Evolutionary conservation across 1,140 invertebrate species (phyloP).

Genomic region (Phymastichus coffea): DNA sequence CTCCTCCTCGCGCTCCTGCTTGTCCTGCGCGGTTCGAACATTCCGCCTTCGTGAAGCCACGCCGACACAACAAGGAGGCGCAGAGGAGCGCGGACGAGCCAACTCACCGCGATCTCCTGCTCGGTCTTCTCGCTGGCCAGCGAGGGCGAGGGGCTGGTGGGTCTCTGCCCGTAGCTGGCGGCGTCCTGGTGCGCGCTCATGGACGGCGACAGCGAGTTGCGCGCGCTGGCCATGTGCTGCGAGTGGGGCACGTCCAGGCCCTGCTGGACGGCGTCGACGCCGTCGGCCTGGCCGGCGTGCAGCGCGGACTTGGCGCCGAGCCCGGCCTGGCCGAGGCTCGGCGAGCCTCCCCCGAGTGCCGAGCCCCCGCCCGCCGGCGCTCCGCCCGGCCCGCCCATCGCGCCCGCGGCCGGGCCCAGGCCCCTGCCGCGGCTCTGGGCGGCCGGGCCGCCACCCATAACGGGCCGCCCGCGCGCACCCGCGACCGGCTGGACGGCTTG

Average conservation of each 20-base stretch:
- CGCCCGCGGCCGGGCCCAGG: conserved; percentile 36
- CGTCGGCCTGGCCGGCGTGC: conserved; percentile 31
- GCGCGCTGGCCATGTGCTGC: conserved; percentile 52
- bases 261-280: conserved; percentile 31
- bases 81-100: not conserved
- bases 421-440: conserved; percentile 34
- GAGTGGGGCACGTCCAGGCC: conserved; percentile 56
- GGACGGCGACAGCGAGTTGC: conserved; percentile 64
- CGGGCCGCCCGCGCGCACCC: conserved; percentile 42
- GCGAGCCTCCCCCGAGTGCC: conserved; percentile 42
- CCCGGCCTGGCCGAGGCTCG: conserved; percentile 46
- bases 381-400: conserved; percentile 48
- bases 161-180: conserved; percentile 66
- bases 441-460: conserved; percentile 37
- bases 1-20: conserved; percentile 87
- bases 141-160: conserved; percentile 81
- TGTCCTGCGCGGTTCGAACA: conserved; percentile 72
- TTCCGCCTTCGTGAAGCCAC: too few species aligned
- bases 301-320: conserved; percentile 44
- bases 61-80: not conserved
- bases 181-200: conserved; percentile 67
- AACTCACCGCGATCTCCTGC: conserved; percentile 61
- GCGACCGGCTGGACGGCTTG: conserved; percentile 61
- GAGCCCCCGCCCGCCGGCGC: conserved; percentile 53
- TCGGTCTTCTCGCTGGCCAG: conserved; percentile 76